Percentiles rank a stretch among this genome's conserved stretches.
Evolutionary conservation across 1,140 invertebrate species (phyloP).

Genomic region (Aphaenogaster floridana): DNA sequence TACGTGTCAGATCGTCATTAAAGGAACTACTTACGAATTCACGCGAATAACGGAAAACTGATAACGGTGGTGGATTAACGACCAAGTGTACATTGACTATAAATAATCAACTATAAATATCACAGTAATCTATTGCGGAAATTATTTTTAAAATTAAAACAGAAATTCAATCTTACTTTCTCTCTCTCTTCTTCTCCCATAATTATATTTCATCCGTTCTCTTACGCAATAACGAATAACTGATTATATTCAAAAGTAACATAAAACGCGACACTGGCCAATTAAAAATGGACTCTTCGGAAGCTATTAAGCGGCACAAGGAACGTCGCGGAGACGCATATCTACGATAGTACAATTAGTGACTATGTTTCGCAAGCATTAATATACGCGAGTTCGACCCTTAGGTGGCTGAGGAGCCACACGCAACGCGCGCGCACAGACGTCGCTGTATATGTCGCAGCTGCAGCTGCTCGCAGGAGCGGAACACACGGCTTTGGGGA

Average conservation of each 20-base stretch:
- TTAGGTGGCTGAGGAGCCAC: background rate
- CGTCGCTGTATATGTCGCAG: constrained; percentile 72
- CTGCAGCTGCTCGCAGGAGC: constrained; percentile 80
- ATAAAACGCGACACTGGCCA: background rate
- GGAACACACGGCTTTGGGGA: constrained; percentile 81
- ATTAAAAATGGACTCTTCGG: background rate
- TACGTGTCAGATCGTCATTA: background rate
- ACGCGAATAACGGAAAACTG: background rate
- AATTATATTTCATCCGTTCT: background rate
- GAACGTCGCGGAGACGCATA: background rate
- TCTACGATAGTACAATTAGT: constrained; percentile 8
- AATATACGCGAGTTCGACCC: constrained; percentile 26
- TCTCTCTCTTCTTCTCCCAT: background rate
- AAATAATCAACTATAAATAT: background rate
- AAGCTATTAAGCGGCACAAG: background rate
- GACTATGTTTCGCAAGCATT: background rate
- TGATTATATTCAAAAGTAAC: background rate
- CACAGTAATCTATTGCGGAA: background rate
- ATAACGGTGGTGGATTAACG: background rate
- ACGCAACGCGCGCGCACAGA: constrained; percentile 49
- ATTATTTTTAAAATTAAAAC: background rate
- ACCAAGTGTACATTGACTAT: background rate
- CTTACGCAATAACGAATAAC: background rate
- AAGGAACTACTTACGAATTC: background rate
- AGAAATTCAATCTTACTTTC: background rate